Conservation (phyloP, 53 echinoderm and acorn worm genomes). For the Pentamera pediparva region DNA sequence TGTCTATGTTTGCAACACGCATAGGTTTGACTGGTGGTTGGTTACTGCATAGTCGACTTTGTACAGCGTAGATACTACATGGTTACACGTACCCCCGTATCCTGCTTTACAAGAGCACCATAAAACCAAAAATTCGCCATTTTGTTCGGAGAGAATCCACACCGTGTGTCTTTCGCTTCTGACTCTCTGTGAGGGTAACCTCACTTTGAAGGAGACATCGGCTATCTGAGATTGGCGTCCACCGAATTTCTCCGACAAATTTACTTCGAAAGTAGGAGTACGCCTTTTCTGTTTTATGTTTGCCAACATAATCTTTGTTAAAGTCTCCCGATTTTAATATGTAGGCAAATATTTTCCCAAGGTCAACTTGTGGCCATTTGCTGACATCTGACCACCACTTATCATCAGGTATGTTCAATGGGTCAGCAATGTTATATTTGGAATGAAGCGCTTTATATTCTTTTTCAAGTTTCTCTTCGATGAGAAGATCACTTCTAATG, state of each 20-base stretch:
- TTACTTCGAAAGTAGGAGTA: not conserved
- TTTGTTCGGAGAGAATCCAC: not conserved
- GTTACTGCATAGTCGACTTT: not conserved
- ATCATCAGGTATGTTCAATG: not conserved
- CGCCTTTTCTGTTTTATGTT: not conserved
- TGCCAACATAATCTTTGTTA: not conserved
- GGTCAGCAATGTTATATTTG: not conserved
- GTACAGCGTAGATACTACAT: not conserved
- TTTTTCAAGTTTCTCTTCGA: not conserved
- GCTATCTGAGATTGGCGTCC: not conserved
- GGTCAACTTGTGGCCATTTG: not conserved
- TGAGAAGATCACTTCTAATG: not conserved
- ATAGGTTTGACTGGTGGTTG: constrained; percentile 4
- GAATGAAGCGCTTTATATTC: not conserved
- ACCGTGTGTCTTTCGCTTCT: not conserved
- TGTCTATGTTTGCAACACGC: not conserved
- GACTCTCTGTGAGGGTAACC: not conserved
- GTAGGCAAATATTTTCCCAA: not conserved
- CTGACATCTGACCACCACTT: not conserved
- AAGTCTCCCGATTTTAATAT: not conserved
- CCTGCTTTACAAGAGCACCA: not conserved
- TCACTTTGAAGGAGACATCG: not conserved
- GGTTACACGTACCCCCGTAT: not conserved
- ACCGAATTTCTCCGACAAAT: not conserved
- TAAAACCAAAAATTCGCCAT: not conserved